phyloP scores from a whole-genome alignment of 37 sponge, comb jelly and placozoan species.

The Eunapius fragilis region DNA sequence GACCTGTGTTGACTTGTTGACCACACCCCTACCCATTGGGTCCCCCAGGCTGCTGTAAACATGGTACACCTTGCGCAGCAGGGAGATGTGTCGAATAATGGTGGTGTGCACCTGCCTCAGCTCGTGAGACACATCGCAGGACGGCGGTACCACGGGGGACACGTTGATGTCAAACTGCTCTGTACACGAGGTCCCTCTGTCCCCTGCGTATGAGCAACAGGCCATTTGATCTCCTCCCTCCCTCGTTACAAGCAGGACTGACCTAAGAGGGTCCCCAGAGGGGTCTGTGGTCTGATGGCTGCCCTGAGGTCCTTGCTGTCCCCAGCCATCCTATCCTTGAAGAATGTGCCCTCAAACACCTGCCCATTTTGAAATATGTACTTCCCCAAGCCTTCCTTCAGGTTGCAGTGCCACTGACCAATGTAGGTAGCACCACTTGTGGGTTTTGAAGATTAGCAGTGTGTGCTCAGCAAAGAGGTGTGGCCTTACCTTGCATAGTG shows the following conservation, averaged over 20 bases:
- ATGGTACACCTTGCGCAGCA: slow-evolving; percentile 69
- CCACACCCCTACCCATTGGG: too few relatives aligned
- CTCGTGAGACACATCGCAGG: slow-evolving; percentile 13
- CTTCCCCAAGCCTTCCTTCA: slow-evolving; percentile 83
- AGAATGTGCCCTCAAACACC: slow-evolving; percentile 65
- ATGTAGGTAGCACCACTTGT: slow-evolving; percentile 80
- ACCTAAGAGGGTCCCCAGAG: slow-evolving; percentile 63
- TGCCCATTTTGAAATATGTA: slow-evolving; percentile 72
- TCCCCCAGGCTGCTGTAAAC: slow-evolving; percentile 58
- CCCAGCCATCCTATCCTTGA: slow-evolving; percentile 48
- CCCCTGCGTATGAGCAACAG: too few relatives aligned
- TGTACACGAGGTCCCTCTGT: slow-evolving; percentile 25
- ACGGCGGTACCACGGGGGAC: slow-evolving; percentile 13
- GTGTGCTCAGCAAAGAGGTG: too few relatives aligned
- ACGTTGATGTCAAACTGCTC: slow-evolving; percentile 58
- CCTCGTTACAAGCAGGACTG: not conserved
- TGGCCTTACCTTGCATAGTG: slow-evolving; percentile 85
- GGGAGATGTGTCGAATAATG: slow-evolving; percentile 52
- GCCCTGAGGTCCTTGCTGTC: not conserved
- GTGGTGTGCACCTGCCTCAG: slow-evolving; percentile 71
- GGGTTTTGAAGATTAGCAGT: too few relatives aligned
- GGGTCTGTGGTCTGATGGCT: slow-evolving; percentile 49
- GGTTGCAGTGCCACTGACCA: slow-evolving; percentile 77
- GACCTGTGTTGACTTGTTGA: not conserved
- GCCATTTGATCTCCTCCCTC: not conserved